phyloP scores from a whole-genome alignment of 2,888 invertebrate genomes.

The Bellardia bayeri region DNA sequence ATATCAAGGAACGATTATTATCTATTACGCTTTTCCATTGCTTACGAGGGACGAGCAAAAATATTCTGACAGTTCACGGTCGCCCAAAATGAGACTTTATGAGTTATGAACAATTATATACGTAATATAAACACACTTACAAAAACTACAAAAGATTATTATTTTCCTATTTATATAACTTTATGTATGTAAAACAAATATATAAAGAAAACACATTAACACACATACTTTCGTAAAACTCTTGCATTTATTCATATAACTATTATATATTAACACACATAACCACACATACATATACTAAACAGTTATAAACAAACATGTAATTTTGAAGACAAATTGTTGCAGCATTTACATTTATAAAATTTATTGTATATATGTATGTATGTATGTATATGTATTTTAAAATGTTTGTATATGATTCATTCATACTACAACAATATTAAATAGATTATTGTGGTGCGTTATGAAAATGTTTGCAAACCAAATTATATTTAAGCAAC shows the following conservation, averaged over 20 bases:
- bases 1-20: no score
- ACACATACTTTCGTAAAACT: neutral
- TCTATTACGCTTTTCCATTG: no score
- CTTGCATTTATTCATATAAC: constrained; percentile 5
- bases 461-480: constrained; percentile 6
- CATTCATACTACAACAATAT: neutral
- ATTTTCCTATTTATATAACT: neutral
- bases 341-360: neutral
- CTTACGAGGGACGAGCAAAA: no score
- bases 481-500: neutral
- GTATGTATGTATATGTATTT: no score
- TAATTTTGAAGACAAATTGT: constrained; percentile 22
- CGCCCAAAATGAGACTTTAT: no score
- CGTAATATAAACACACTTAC: neutral
- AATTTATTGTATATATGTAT: constrained; percentile 18
- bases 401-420: neutral
- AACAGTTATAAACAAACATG: neutral
- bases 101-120: neutral
- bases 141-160: neutral
- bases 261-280: constrained; percentile 12
- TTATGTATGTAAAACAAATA: neutral
- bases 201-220: neutral
- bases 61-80: no score
- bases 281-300: neutral
- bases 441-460: neutral